Evolutionary conservation across 2,888 invertebrate genomes (phyloP).

Genomic region (Pseudeuparius sepicola): DNA sequence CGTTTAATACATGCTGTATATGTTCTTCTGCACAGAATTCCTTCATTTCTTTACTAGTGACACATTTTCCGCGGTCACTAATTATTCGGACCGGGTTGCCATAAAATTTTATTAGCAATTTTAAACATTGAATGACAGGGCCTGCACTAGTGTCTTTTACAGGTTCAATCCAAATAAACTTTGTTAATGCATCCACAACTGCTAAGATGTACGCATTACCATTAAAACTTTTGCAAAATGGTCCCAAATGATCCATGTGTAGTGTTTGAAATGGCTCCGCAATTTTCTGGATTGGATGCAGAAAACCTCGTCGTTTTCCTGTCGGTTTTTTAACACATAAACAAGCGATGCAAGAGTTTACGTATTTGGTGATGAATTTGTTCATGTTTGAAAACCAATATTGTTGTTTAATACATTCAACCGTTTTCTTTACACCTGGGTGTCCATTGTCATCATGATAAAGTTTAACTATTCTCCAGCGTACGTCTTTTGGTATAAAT

Average conservation of each 20-base stretch:
- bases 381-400: conserved; percentile 24
- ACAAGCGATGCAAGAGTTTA: conserved; percentile 26
- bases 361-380: conserved; percentile 24
- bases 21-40: too few relatives aligned
- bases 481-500: conserved; percentile 13
- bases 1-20: too few relatives aligned
- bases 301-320: not conserved
- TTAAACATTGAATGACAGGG: not conserved
- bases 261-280: conserved; percentile 5
- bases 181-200: too few relatives aligned
- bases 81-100: conserved; percentile 1
- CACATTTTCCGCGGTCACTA: conserved; percentile 7
- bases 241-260: conserved; percentile 9
- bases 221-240: conserved; percentile 4
- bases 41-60: too few relatives aligned
- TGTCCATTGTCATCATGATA: conserved; percentile 29
- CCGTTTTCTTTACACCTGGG: conserved; percentile 20
- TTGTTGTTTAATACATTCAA: conserved; percentile 24
- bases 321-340: conserved; percentile 10
- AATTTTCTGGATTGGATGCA: conserved; percentile 5
- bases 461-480: conserved; percentile 10
- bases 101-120: conserved; percentile 5
- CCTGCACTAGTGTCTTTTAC: conserved; percentile 1
- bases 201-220: conserved; percentile 3
- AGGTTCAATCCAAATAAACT: too few relatives aligned